phyloP scores from a whole-genome alignment of 2,888 invertebrate species.

The Drosophila setosimentum region DNA sequence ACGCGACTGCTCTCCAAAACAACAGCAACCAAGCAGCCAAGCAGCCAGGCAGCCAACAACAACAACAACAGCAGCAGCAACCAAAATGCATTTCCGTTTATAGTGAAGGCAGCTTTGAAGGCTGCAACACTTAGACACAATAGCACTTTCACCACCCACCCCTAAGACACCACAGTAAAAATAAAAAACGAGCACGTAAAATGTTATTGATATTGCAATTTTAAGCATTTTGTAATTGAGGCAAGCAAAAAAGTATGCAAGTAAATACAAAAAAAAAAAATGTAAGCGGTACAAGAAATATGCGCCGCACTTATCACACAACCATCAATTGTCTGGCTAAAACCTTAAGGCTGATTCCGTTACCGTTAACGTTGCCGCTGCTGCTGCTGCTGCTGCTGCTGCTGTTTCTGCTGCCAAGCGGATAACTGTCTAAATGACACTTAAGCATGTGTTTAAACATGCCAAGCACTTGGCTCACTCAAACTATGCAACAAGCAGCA shows the following conservation, averaged over 20 bases:
- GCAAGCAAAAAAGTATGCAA: slow-evolving; percentile 21
- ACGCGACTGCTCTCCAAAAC: slow-evolving; percentile 59
- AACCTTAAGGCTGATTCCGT: slow-evolving; percentile 42
- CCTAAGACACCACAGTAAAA: neutral
- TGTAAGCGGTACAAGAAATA: slow-evolving; percentile 25
- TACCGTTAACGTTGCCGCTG: slow-evolving; percentile 19
- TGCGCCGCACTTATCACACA: slow-evolving; percentile 61
- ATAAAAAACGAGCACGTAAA: slow-evolving; percentile 54
- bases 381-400: slow-evolving; percentile 14
- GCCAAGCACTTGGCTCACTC: slow-evolving; percentile 81
- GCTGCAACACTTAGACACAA: slow-evolving; percentile 72
- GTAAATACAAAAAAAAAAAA: slow-evolving; percentile 10
- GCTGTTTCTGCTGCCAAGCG: slow-evolving; percentile 58
- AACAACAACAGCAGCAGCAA: slow-evolving; percentile 29
- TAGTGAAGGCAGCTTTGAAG: slow-evolving; percentile 69
- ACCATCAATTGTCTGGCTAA: slow-evolving; percentile 78
- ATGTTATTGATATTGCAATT: slow-evolving; percentile 84
- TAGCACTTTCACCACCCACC: slow-evolving; percentile 52
- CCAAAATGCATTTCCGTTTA: slow-evolving; percentile 80
- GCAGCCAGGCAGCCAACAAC: slow-evolving; percentile 15
- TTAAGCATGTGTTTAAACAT: slow-evolving; percentile 82
- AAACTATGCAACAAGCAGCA: slow-evolving; percentile 72
- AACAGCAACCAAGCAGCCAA: slow-evolving; percentile 8
- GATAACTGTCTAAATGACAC: slow-evolving; percentile 82
- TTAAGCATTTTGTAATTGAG: slow-evolving; percentile 76